Evolutionary conservation across 2,113 vertebrate species (phyloP), one percentile per base, ranked within the genome.

Genomic region (Crotalus horridus): DNA sequence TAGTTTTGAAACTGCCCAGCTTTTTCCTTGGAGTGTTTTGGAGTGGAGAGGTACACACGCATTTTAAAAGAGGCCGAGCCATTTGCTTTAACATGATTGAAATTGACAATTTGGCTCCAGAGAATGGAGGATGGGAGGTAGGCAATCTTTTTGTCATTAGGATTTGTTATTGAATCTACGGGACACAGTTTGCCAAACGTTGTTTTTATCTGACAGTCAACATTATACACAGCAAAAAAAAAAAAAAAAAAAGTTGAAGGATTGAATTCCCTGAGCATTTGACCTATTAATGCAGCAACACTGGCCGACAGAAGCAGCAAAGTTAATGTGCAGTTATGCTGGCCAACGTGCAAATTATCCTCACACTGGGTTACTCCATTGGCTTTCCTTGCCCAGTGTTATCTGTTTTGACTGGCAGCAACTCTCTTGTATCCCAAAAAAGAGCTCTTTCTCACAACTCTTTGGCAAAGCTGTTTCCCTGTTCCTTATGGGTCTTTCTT

Each of bases 1-100:
- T 96, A 94, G 91, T 94, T 94, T 95, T 96, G 93, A 95, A 95
- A 95, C 89, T 96, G 92, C 95, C 87, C 94, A 55, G 93, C 94
- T 89, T 94, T 95, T 94, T 95, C 81, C 2, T 94, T 91, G 95
- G 95, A 20, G 1, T 0, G 1, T 92, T 90, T 93, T 93, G 94
- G 74, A 46, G 1, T 0, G 0, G 2, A 59, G 90, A 90, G 90
- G 89, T 81, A 89, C 94, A 87, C 92, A 94, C 56, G 93, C 0
- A 0, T 94, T 64, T 93, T 64, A 90, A 91, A 96, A 94, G 87
- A 61, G 88, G 94, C 1, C 33, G 94, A 94, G 89, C 94, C 58
- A 95, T 39, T n/a, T 21, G 85, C 51, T 59, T 61, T 90, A 89
- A 29, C 74, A 55, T 43, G 0, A 95, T 89, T 96, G 93, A 95